Conservation (phyloP, 2,888 invertebrate species). For the Holacanthella duospinosa region DNA sequence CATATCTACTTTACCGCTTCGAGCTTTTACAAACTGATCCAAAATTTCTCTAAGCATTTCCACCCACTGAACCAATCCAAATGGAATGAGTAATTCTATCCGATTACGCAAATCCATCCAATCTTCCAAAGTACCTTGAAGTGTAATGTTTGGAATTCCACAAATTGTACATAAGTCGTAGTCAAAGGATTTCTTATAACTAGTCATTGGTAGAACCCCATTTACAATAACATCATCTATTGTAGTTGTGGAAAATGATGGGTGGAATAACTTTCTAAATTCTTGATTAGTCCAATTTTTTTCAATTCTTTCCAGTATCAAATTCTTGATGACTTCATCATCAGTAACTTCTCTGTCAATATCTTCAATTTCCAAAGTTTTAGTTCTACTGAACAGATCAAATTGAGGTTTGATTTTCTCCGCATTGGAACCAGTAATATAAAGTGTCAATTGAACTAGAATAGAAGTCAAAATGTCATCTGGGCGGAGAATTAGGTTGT, state of each 20-base stretch:
- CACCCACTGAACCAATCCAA: conserved; percentile 17
- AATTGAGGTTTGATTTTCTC: too few relatives aligned
- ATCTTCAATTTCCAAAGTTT: background rate
- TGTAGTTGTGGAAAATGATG: conserved; percentile 21
- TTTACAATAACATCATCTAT: conserved; percentile 14
- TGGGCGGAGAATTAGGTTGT: background rate
- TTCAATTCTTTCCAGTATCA: background rate
- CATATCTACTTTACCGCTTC: conserved; percentile 16
- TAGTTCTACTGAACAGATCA: too few relatives aligned
- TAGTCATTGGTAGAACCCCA: conserved; percentile 21
- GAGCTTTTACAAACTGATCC: conserved; percentile 19
- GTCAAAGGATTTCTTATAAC: conserved; percentile 20
- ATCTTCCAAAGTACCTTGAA: conserved; percentile 21
- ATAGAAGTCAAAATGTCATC: background rate
- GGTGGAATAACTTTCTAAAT: conserved; percentile 18
- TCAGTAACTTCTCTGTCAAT: background rate
- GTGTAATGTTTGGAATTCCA: conserved; percentile 21
- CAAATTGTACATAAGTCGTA: conserved; percentile 9
- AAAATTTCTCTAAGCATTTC: conserved; percentile 21
- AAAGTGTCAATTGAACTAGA: background rate
- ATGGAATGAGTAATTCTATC: conserved; percentile 17
- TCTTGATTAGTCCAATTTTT: background rate
- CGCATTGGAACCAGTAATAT: background rate
- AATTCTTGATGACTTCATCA: background rate
- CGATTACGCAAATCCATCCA: conserved; percentile 15